These are phyloP conservation scores for Proterorhinus semilunaris DNA, from an alignment of 2,113 vertebrate species.

Conservation along the genomic window DNA sequence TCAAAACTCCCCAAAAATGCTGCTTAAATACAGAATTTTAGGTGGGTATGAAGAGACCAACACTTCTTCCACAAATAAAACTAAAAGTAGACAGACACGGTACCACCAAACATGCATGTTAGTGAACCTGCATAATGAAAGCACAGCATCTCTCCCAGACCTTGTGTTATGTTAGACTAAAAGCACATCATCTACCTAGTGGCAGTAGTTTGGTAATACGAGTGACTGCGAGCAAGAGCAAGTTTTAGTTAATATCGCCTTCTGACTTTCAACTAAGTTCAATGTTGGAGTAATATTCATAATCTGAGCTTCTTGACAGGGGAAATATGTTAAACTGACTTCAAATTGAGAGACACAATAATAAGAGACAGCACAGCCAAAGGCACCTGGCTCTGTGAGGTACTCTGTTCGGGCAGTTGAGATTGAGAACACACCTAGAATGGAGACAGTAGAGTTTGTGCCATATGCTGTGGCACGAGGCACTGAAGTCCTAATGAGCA, in stretches of 20 bases:
- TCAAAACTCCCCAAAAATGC: constrained; percentile 21
- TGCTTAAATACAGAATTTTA: neutral
- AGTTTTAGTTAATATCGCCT: neutral
- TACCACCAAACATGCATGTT: constrained; percentile 18
- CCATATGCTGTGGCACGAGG: constrained; percentile 67
- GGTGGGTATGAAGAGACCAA: constrained; percentile 12
- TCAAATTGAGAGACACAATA: constrained; percentile 45
- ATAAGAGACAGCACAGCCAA: constrained; percentile 44
- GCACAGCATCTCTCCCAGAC: constrained; percentile 20
- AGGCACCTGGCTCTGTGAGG: constrained; percentile 54
- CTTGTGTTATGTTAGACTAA: neutral
- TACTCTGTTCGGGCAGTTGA: constrained; percentile 44
- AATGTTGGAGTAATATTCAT: neutral
- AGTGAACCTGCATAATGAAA: constrained; percentile 3
- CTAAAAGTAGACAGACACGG: neutral
- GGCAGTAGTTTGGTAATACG: neutral
- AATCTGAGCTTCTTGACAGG: neutral
- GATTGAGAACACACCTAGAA: constrained; percentile 60
- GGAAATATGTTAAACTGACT: constrained; percentile 42
- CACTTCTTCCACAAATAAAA: constrained; percentile 1
- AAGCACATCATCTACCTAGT: neutral
- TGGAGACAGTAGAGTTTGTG: constrained; percentile 54
- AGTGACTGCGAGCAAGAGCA: neutral
- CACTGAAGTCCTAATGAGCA: constrained; percentile 69
- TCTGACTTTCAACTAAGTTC: neutral